A percentile compares a stretch with the other conserved stretches of the same genome.
These are phyloP conservation scores for Podiceps cristatus DNA, from an alignment of 2,113 vertebrate species.

Conservation along the genomic window DNA sequence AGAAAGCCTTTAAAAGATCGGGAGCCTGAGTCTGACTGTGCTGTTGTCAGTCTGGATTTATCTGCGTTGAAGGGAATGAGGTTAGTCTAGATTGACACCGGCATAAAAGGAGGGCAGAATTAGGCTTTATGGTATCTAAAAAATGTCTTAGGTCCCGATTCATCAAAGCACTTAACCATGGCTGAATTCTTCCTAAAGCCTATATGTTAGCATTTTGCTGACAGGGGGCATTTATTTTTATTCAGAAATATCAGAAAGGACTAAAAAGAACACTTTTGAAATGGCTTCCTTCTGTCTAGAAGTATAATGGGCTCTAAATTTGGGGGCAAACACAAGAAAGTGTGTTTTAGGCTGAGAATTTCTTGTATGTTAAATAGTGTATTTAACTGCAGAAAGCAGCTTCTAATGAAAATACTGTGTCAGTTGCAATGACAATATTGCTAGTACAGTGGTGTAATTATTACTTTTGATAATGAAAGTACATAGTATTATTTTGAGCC, in stretches of 20 bases:
- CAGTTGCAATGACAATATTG: background rate
- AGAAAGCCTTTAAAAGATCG: background rate
- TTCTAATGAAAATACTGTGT: background rate
- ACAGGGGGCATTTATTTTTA: conserved; percentile 6
- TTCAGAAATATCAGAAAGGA: conserved; percentile 24
- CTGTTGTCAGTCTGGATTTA: conserved; percentile 48
- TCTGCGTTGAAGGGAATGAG: background rate
- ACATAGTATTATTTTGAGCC: background rate
- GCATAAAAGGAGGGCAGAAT: conserved; percentile 47
- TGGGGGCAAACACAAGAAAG: background rate
- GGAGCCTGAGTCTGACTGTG: background rate
- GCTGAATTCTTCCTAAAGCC: conserved; percentile 40
- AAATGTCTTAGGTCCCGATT: conserved; percentile 47
- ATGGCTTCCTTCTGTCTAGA: background rate
- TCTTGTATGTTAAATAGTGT: background rate
- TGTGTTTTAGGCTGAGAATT: background rate
- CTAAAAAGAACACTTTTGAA: background rate
- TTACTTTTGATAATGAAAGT: background rate
- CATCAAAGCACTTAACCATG: conserved; percentile 15
- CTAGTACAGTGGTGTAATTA: background rate
- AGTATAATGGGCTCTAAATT: background rate
- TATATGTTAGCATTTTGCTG: conserved; percentile 47
- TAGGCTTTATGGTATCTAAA: conserved; percentile 31
- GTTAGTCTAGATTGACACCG: conserved; percentile 25
- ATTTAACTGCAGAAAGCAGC: background rate